Conservation (phyloP, 2,113 vertebrate genomes). For the Edolisoma coerulescens region DNA sequence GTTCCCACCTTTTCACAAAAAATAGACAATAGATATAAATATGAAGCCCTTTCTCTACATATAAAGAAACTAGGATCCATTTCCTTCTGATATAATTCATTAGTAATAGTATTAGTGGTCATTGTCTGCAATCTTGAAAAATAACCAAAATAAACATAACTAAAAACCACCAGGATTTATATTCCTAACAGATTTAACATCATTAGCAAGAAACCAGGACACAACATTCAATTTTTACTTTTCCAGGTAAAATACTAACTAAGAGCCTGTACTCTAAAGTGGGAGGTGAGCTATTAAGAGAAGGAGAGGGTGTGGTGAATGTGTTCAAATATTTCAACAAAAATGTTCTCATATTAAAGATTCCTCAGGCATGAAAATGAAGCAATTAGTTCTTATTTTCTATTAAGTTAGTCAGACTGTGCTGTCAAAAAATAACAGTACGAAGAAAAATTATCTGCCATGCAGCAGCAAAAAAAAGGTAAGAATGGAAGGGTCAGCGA, state of each 20-base stretch:
- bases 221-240: background rate
- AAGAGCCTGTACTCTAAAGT: background rate
- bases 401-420: background rate
- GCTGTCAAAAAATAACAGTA: background rate
- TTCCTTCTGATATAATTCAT: background rate
- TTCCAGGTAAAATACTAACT: background rate
- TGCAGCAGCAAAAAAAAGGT: background rate
- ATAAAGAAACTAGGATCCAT: background rate
- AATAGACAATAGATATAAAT: background rate
- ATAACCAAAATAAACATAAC: background rate
- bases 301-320: background rate
- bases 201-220: background rate
- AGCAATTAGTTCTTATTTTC: background rate
- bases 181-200: background rate
- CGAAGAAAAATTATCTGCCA: background rate
- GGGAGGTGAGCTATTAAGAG: background rate
- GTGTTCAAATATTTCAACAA: background rate
- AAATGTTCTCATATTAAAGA: background rate
- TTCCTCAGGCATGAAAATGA: background rate
- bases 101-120: background rate
- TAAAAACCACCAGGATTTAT: background rate
- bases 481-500: background rate
- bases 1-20: background rate
- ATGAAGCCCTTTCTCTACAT: background rate
- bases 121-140: background rate